A percentile compares a stretch with the other conserved stretches of the same genome.
phyloP scores from a whole-genome alignment of 2,888 invertebrate genomes.

The Eupithecia centaureata region DNA sequence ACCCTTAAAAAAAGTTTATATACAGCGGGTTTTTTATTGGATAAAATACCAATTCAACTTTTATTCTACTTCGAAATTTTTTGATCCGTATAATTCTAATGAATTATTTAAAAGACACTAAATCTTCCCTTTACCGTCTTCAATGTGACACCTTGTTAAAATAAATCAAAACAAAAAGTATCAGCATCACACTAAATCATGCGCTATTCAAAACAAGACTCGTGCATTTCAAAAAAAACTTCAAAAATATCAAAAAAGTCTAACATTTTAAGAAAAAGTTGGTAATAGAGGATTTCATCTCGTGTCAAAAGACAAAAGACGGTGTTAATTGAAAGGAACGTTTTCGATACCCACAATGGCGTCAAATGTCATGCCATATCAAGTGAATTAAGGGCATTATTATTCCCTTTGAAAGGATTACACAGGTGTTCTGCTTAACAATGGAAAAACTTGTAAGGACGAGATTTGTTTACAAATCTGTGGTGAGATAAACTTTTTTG shows the following conservation, averaged over 20 bases:
- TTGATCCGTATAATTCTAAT: neutral
- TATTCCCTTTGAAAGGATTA: conserved; percentile 81
- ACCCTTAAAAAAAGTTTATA: neutral
- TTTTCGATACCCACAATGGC: conserved; percentile 70
- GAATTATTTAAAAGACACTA: neutral
- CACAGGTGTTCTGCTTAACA: conserved; percentile 75
- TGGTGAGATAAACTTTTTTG: neutral
- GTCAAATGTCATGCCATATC: conserved; percentile 81
- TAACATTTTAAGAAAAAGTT: conserved; percentile 18
- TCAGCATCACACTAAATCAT: conserved; percentile 77
- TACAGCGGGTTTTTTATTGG: neutral
- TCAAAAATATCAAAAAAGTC: conserved; percentile 24
- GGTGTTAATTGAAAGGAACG: conserved; percentile 77
- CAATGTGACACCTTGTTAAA: conserved; percentile 63
- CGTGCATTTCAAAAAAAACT: conserved; percentile 51
- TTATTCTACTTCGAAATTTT: neutral
- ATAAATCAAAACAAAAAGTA: conserved; percentile 75
- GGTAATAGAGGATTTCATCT: conserved; percentile 72
- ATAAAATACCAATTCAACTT: neutral
- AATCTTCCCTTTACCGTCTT: conserved; percentile 36
- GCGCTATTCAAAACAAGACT: conserved; percentile 76
- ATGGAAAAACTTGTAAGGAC: conserved; percentile 51
- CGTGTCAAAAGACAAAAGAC: conserved; percentile 73
- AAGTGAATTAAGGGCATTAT: conserved; percentile 80
- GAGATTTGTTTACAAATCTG: conserved; percentile 52